Base-by-base conservation (phyloP, 2,888 invertebrate species). In the Aleiodes testaceus region DNA sequence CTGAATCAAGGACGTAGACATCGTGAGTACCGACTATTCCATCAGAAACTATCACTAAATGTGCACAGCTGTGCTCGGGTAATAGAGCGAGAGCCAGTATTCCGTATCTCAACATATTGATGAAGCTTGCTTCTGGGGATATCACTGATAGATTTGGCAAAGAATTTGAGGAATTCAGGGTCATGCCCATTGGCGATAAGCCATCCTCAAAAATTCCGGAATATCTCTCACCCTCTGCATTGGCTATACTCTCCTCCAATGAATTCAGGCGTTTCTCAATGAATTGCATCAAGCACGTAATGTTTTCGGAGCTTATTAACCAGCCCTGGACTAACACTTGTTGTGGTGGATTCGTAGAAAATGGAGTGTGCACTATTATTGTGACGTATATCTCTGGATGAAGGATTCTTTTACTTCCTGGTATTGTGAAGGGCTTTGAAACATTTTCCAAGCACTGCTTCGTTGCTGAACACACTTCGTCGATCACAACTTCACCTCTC, bases 81-180 rank as follows among this genome's bases (percentile, higher is more conserved):
- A 95, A 88, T 68, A 94, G 88, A 70, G 93, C 92, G 66, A 94
- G 88, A 3, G 93, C 93, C 73, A 95, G 88, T 88, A 94, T 91
- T 22, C 94, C 94, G 85, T 93, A 93, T 74, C 94, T 88, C 45
- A 95, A 87, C 91, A 95, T 92, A 87, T 94, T 93, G 69, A 95
- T 91, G 85, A 95, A 92, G 82, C 92, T 92, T 30, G 91, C 90
- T 85, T 93, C 93, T 3, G 93, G 91, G 63, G 90, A 90, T 42
- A 92, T 90, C 89, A 91, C 90, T 1, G 91, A 89, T 77, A 90
- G 88, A 77, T 89, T 89, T 12, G 88, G 84, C 22, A 79, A 18
- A 16, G 59, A 42, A 2, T 49, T 76, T 67, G 84, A 84, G 70
- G 80, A 85, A 76, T 85, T 84, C 69, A 86, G 88, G 72, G 82